phyloP scores from a whole-genome alignment of 1,140 invertebrate genomes.

The Zophobas morio region DNA sequence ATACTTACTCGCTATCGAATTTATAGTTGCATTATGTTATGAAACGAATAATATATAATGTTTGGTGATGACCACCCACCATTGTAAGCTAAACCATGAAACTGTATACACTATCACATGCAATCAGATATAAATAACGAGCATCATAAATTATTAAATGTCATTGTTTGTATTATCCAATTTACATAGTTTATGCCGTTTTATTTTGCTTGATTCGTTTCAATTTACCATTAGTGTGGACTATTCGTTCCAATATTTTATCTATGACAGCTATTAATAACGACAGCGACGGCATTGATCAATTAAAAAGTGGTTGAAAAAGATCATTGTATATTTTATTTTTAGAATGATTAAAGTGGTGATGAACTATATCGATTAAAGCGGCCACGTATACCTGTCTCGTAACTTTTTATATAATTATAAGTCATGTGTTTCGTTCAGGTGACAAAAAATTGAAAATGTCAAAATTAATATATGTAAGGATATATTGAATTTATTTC shows the following conservation, averaged over 20 bases:
- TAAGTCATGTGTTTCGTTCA: too few species aligned
- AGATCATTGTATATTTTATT: neutral
- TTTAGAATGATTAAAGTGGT: too few species aligned
- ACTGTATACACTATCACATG: slow-evolving; percentile 5
- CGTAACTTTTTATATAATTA: too few species aligned
- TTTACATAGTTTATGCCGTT: slow-evolving; percentile 34
- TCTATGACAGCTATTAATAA: slow-evolving; percentile 13
- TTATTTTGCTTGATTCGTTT: slow-evolving; percentile 33
- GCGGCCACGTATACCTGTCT: too few species aligned
- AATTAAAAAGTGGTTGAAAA: neutral
- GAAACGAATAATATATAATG: neutral
- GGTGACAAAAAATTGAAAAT: too few species aligned
- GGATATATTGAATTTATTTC: too few species aligned
- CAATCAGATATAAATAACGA: slow-evolving; percentile 33
- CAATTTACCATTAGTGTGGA: slow-evolving; percentile 5
- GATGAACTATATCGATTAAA: neutral
- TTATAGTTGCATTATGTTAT: too few species aligned
- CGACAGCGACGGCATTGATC: neutral
- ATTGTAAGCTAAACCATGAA: slow-evolving; percentile 12
- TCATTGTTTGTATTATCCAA: slow-evolving; percentile 36
- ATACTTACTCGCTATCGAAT: too few species aligned
- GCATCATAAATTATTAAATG: slow-evolving; percentile 15
- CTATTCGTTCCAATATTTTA: slow-evolving; percentile 6
- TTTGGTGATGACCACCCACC: neutral
- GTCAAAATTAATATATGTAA: too few species aligned